Conservation (phyloP, 2,888 invertebrate genomes). For the Drosophila pseudotalamancana region DNA sequence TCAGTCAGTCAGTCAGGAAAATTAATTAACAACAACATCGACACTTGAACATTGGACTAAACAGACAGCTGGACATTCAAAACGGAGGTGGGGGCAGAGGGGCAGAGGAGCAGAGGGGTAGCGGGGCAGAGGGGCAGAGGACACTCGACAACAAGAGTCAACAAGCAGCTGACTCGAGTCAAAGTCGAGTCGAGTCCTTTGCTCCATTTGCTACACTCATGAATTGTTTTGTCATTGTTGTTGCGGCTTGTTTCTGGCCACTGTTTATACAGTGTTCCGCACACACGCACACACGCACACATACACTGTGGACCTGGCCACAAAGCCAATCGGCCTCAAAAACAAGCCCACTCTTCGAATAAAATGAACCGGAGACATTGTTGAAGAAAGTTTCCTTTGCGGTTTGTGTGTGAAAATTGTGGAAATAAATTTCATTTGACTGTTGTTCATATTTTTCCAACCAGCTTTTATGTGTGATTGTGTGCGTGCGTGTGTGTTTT, state of each 20-base stretch:
- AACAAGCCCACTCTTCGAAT: conserved; percentile 39
- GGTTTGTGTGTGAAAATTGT: conserved; percentile 43
- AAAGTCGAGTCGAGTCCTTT: conserved; percentile 28
- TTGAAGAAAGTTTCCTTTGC: conserved; percentile 34
- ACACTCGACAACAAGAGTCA: conserved; percentile 71
- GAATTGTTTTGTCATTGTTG: conserved; percentile 58
- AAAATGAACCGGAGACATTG: conserved; percentile 14
- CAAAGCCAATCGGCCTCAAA: conserved; percentile 44
- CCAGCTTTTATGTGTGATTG: neutral
- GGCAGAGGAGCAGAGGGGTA: neutral
- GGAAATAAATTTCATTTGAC: conserved; percentile 59
- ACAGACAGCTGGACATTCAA: conserved; percentile 45
- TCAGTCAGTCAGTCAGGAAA: conserved; percentile 74
- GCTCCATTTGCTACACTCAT: conserved; percentile 46
- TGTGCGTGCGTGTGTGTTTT: conserved; percentile 9
- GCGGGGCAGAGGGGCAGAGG: neutral
- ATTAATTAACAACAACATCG: conserved; percentile 81
- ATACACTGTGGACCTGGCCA: conserved; percentile 19
- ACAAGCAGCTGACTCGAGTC: conserved; percentile 58
- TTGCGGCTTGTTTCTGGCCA: conserved; percentile 31
- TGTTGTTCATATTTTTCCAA: conserved; percentile 30
- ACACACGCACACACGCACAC: neutral
- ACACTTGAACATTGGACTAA: conserved; percentile 75
- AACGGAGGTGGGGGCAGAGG: no score
- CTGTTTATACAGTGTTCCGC: conserved; percentile 26